Evolutionary conservation across 1,140 invertebrate genomes (phyloP), one percentile per base, ranked within the genome.

Genomic region (Stenopsyche tienmushanensis): DNA sequence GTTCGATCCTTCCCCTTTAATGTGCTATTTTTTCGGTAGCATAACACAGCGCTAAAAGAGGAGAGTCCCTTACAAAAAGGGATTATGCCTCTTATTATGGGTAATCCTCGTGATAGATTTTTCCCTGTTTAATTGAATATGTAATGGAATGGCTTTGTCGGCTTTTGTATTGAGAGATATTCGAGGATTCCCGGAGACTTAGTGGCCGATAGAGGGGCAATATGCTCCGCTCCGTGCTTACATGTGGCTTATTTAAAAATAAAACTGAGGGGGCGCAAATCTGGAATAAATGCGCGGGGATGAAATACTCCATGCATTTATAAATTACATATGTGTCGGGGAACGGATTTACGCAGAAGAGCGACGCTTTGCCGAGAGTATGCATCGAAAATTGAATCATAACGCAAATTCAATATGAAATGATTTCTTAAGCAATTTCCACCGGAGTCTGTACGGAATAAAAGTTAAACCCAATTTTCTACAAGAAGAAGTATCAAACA

Each of bases 91-190:
- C 69, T 64, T 66, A 66, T 70, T 67, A 70, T 58, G 59, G 49
- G 69, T 67, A 70, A 70, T 70, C 69, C 69, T 45, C 45, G 52
- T 77, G 79, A 81, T 81, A 79, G 80, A 81, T 80, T 80, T 79
- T 80, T 70, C 50, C 65, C 65, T 80, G 80, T 79, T 80, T 81
- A 81, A 80, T 81, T 80, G 80, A 81, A 81, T 81, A 81, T 79
- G 77, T 78, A 80, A 78, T 74, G 72, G 72, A 65, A 72, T 73
- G 72, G 72, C 72, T 74, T 75, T 74, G 71, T 72, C 57, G 67
- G 70, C 67, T 44, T 65, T 65, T 71, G 74, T 74, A 69, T 76
- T 70, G 74, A 75, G 68, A 70, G 64, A 70, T 70, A 70, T 66
- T 70, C 67, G 64, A 64, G 73, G 74, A 74, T 76, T 77, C 74